phyloP scores from a whole-genome alignment of 2,888 invertebrate genomes.

The Synergus umbraculus region DNA sequence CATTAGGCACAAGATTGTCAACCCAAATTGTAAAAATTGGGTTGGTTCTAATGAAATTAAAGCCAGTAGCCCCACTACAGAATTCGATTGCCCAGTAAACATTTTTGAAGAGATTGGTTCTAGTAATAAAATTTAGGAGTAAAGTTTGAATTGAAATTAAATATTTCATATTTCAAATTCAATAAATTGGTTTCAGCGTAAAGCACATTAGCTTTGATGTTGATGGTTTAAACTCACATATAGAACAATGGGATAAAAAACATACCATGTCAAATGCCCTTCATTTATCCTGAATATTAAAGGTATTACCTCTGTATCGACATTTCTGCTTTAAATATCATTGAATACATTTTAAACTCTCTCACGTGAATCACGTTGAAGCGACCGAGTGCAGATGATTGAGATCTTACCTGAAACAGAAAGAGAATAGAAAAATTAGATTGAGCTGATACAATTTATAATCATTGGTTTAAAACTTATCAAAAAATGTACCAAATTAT shows the following conservation, averaged over 20 bases:
- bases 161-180: neutral
- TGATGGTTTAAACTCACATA: slow-evolving; percentile 22
- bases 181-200: neutral
- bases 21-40: neutral
- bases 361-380: slow-evolving; percentile 15
- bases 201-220: neutral
- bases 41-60: neutral
- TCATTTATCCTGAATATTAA: slow-evolving; percentile 39
- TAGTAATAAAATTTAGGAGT: no score
- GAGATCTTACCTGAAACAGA: slow-evolving; percentile 69
- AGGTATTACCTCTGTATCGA: slow-evolving; percentile 36
- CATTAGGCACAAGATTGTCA: neutral
- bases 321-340: slow-evolving; percentile 36
- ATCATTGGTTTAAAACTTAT: neutral
- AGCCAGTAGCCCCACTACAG: neutral
- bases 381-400: slow-evolving; percentile 15
- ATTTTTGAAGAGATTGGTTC: no score
- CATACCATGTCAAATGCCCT: slow-evolving; percentile 24
- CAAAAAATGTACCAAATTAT: no score
- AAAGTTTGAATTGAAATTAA: no score
- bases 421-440: slow-evolving; percentile 46
- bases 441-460: neutral
- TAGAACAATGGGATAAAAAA: slow-evolving; percentile 21
- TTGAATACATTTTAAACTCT: slow-evolving; percentile 15
- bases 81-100: neutral